phyloP scores from a whole-genome alignment of 2,113 vertebrate genomes.

The Lanius collurio region DNA sequence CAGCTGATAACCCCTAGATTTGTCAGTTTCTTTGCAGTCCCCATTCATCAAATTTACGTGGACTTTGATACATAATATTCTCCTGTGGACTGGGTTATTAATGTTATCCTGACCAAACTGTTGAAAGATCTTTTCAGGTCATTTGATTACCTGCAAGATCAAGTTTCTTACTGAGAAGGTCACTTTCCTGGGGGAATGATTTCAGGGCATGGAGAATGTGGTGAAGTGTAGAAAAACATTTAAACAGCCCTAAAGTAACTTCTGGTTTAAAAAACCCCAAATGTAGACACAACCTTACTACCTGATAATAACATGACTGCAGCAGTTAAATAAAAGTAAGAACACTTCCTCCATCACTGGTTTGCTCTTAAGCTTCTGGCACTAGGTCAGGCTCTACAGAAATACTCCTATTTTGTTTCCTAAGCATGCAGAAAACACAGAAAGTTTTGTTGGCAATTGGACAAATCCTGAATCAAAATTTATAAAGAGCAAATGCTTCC shows the following conservation, averaged over 20 bases:
- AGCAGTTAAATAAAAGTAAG: neutral
- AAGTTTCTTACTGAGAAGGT: neutral
- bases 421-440: neutral
- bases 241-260: neutral
- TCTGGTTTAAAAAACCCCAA: neutral
- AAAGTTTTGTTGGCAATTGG: neutral
- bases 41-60: neutral
- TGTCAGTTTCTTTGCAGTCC: neutral
- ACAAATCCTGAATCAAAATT: neutral
- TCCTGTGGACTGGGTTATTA: neutral
- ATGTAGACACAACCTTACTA: neutral
- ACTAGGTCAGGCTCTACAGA: neutral
- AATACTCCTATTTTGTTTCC: neutral
- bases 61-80: neutral
- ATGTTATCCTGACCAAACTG: neutral
- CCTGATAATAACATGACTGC: neutral
- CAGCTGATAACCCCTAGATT: too few relatives aligned
- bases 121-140: conserved; percentile 23
- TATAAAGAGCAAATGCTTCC: neutral
- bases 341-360: neutral
- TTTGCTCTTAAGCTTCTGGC: neutral
- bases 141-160: conserved; percentile 17
- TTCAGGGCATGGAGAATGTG: neutral
- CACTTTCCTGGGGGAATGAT: neutral
- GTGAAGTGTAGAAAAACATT: neutral